Evolutionary conservation across 2,797 vertebrate species (phyloP).

Genomic region (Hippopotamyrus pictus): DNA sequence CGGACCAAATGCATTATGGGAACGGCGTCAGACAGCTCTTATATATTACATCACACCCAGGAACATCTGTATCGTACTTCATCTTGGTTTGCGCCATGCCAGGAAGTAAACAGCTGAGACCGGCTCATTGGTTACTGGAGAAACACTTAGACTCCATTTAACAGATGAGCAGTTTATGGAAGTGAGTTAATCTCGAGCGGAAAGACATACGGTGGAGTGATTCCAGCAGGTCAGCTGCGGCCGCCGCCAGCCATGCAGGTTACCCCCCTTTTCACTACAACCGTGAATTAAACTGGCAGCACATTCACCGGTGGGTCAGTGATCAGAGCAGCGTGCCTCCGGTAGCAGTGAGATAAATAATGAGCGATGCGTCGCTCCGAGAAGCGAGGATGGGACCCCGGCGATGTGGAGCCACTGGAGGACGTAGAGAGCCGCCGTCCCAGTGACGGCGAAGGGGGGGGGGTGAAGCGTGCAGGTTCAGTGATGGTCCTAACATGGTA

Average conservation of each 20-base stretch:
- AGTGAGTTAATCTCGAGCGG: constrained; percentile 10
- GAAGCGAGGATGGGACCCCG: neutral
- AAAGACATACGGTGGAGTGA: constrained; percentile 4
- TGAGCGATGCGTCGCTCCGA: neutral
- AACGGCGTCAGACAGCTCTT: neutral
- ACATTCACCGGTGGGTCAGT: neutral
- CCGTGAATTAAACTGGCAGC: constrained; percentile 10
- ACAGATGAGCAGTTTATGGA: constrained; percentile 20
- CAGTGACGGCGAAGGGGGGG: too few relatives aligned
- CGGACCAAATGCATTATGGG: constrained; percentile 7
- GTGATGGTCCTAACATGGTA: neutral
- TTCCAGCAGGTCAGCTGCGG: neutral
- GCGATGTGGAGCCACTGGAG: neutral
- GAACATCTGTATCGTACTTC: constrained; percentile 14
- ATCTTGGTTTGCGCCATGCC: neutral
- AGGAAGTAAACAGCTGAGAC: constrained; percentile 9
- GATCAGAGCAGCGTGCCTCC: neutral
- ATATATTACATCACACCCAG: neutral
- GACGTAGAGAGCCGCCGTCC: neutral
- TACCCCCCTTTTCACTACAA: neutral
- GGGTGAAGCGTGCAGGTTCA: neutral
- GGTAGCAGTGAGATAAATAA: neutral
- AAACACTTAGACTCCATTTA: constrained; percentile 18
- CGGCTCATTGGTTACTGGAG: constrained; percentile 11
- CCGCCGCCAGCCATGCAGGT: neutral